phyloP scores from a whole-genome alignment of 2,113 vertebrate genomes.

The Camelus dromedarius region DNA sequence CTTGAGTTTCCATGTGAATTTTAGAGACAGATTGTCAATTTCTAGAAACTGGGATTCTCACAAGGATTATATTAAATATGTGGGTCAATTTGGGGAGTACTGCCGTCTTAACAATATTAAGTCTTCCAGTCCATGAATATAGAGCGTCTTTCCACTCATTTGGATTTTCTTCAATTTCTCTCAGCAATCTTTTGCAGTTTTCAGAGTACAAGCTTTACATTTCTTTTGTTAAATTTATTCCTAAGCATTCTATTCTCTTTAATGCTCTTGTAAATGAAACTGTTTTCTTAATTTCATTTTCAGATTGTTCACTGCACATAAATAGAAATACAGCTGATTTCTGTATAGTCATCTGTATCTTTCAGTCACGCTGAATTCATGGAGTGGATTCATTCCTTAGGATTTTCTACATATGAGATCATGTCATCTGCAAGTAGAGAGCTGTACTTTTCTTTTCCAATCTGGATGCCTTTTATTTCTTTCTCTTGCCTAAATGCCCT shows the following conservation, averaged over 20 bases:
- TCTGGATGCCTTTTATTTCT: background rate
- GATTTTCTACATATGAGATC: background rate
- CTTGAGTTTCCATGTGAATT: background rate
- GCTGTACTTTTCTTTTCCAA: background rate
- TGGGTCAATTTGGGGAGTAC: background rate
- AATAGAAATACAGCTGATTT: background rate
- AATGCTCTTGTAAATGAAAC: background rate
- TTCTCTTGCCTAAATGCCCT: background rate
- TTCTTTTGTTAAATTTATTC: background rate
- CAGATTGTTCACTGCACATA: background rate
- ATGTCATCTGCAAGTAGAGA: background rate
- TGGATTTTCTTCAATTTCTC: background rate
- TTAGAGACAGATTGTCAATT: background rate
- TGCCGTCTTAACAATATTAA: background rate
- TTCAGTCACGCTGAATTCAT: background rate
- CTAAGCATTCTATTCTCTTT: background rate
- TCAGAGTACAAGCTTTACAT: background rate
- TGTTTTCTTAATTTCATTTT: background rate
- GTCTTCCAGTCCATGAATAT: background rate
- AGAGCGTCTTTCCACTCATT: background rate
- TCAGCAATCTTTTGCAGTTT: background rate
- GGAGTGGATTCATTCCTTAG: background rate
- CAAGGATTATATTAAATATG: background rate
- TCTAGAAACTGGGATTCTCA: background rate
- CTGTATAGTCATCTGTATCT: background rate